These are phyloP conservation scores for Pararge aegeria DNA, from an alignment of 1,140 invertebrate genomes.

Conservation along the genomic window DNA sequence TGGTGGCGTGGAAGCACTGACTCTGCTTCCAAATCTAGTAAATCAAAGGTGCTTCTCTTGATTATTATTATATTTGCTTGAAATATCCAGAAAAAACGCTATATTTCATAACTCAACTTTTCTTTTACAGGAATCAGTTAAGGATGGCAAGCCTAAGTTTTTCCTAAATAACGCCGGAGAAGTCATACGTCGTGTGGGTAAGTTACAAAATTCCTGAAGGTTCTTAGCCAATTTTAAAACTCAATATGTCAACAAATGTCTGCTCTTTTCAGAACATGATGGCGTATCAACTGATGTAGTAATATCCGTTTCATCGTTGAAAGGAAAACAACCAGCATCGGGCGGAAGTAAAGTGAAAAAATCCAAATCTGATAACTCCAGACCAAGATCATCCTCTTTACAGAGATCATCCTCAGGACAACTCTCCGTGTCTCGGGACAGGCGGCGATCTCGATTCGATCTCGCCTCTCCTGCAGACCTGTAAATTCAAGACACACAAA, in stretches of 20 bases:
- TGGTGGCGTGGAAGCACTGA: slow-evolving; percentile 75
- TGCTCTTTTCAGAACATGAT: slow-evolving; percentile 51
- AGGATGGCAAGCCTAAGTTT: slow-evolving; percentile 67
- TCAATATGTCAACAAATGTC: slow-evolving; percentile 2
- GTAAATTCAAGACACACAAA: slow-evolving; percentile 36
- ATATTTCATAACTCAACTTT: too few species aligned
- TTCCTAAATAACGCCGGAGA: slow-evolving; percentile 73
- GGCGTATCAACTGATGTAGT: slow-evolving; percentile 67
- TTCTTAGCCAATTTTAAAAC: neutral
- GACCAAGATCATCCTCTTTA: slow-evolving; percentile 62
- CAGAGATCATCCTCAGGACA: slow-evolving; percentile 72
- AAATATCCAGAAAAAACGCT: too few species aligned
- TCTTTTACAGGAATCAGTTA: slow-evolving; percentile 66
- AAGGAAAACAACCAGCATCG: slow-evolving; percentile 74
- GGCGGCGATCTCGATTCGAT: slow-evolving; percentile 59
- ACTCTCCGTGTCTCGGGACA: slow-evolving; percentile 50
- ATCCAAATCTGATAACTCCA: slow-evolving; percentile 66
- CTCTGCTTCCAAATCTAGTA: slow-evolving; percentile 76
- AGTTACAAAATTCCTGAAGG: slow-evolving; percentile 16
- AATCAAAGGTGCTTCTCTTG: slow-evolving; percentile 57
- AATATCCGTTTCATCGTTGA: slow-evolving; percentile 63
- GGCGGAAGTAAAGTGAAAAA: slow-evolving; percentile 76
- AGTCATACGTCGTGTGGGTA: slow-evolving; percentile 71
- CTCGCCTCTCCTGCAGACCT: slow-evolving; percentile 61
- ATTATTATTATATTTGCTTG: neutral